phyloP scores from a whole-genome alignment of 1,140 invertebrate genomes.

The Ectropis grisescens region DNA sequence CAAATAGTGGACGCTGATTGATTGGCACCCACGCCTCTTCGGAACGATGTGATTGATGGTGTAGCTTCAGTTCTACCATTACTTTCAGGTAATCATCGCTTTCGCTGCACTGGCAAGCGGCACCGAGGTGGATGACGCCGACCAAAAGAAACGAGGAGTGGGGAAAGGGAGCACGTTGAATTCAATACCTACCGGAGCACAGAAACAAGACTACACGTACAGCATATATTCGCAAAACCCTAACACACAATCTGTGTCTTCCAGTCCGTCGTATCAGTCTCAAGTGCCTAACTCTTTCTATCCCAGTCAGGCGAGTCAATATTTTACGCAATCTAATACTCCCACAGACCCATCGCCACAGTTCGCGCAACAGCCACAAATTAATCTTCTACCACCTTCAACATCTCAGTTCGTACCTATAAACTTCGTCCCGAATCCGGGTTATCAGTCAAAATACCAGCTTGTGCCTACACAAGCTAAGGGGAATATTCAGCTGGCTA shows the following conservation, averaged over 20 bases:
- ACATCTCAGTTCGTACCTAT: slow-evolving; percentile 44
- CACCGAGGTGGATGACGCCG: slow-evolving; percentile 44
- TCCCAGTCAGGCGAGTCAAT: slow-evolving; percentile 39
- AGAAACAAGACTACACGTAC: slow-evolving; percentile 54
- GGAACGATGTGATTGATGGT: slow-evolving; percentile 22
- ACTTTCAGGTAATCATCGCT: slow-evolving; percentile 46
- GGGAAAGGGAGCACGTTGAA: slow-evolving; percentile 41
- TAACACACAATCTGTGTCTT: slow-evolving; percentile 18
- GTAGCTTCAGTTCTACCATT: slow-evolving; percentile 1
- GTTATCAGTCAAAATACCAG: slow-evolving; percentile 55
- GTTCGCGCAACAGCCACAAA: slow-evolving; percentile 19
- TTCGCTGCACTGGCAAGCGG: slow-evolving; percentile 29
- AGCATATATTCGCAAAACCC: slow-evolving; percentile 44
- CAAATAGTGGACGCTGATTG: slow-evolving; percentile 20
- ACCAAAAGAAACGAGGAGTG: slow-evolving; percentile 53
- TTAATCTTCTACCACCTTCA: slow-evolving; percentile 22
- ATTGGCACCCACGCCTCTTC: slow-evolving; percentile 18
- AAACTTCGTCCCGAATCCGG: slow-evolving; percentile 47
- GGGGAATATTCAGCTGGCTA: slow-evolving; percentile 41
- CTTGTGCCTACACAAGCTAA: slow-evolving; percentile 33
- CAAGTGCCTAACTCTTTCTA: slow-evolving; percentile 50
- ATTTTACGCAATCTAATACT: slow-evolving; percentile 26
- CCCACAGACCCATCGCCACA: slow-evolving; percentile 13
- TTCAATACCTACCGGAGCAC: slow-evolving; percentile 42
- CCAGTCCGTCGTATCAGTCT: slow-evolving; percentile 29